Base-by-base conservation (phyloP, 2,888 invertebrate species). In the Crossocerus cetratus region DNA sequence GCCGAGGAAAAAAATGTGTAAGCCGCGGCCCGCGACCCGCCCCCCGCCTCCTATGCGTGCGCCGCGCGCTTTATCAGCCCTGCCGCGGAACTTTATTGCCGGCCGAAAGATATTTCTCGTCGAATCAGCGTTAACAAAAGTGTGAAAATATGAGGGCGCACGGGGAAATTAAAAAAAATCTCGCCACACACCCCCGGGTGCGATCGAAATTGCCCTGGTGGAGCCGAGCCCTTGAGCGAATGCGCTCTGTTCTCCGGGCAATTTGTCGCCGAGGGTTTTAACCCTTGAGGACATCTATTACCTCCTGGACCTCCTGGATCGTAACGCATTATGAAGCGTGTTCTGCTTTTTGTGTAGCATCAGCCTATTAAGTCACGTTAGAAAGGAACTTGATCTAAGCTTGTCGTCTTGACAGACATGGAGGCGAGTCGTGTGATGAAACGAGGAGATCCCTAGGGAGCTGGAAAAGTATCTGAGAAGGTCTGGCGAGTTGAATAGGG, bases 91-190 rank as follows among this genome's bases (percentile, higher is more conserved):
- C 73, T 80, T 81, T 82, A 81, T 80, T 80, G 80, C 69, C 62
- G 75, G 69, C 71, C 77, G 71, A 77, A 77, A 65, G 74, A 71
- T 76, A 79, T 77, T 82, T 81, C 82, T 82, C 77, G 74, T 80
- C 65, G 82, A 81, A 74, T 79, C 80, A 80, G 81, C 81, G 58
- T 70, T 78, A 78, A 81, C 78, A 72, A 74, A 74, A 69, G 68
- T 69, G 69, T 32, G 44, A 54, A 61, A 63, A 63, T 65, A 69
- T 20, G 67, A 54, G 69, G 49, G 45, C 57, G 65, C 42, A 45
- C 60, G 59, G 45, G 32, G 72, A 60, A 78, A 81, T 77, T 77
- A 74, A 69, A 74, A 65, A 65, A 32, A 67, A 69, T 68, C 62
- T 32, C 54, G n/a, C 21, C 59, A 23, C 32, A 32, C 32, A 32